A percentile compares a stretch with the other conserved stretches of the same genome.
phyloP scores from a whole-genome alignment of 64 coral and sea anemone species.

The Dendrophyllia cribrosa region DNA sequence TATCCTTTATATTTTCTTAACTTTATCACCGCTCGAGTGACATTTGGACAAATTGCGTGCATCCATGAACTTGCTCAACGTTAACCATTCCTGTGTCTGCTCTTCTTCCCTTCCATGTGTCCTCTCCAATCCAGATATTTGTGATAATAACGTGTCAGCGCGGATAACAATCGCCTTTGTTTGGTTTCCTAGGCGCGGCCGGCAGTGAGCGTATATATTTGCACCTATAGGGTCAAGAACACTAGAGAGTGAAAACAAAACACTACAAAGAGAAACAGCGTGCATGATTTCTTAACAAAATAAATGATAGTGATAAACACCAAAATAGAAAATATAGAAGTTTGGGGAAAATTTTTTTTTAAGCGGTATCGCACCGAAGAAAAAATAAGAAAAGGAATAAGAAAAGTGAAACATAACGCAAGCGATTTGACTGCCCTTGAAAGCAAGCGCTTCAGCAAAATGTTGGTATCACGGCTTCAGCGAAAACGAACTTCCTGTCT shows the following conservation, averaged over 20 bases:
- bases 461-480: background rate
- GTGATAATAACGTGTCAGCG: background rate
- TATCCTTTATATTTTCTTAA: background rate
- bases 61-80: too few species aligned
- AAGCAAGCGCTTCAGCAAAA: background rate
- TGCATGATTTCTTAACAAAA: too few species aligned
- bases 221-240: background rate
- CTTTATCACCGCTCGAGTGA: background rate
- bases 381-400: too few species aligned
- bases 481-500: slow-evolving; percentile 2
- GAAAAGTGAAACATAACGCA: too few species aligned
- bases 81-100: too few species aligned
- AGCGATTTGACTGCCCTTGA: background rate
- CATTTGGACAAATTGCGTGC: too few species aligned
- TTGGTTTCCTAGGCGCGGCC: background rate
- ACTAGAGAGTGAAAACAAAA: background rate
- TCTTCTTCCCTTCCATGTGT: background rate
- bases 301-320: background rate
- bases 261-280: background rate
- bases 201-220: background rate
- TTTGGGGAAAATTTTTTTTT: too few species aligned
- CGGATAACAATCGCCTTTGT: background rate
- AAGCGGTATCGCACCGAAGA: too few species aligned
- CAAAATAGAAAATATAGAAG: background rate
- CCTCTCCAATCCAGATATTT: background rate